phyloP scores from a whole-genome alignment of 2,113 vertebrate genomes.

The Phrynosoma platyrhinos region DNA sequence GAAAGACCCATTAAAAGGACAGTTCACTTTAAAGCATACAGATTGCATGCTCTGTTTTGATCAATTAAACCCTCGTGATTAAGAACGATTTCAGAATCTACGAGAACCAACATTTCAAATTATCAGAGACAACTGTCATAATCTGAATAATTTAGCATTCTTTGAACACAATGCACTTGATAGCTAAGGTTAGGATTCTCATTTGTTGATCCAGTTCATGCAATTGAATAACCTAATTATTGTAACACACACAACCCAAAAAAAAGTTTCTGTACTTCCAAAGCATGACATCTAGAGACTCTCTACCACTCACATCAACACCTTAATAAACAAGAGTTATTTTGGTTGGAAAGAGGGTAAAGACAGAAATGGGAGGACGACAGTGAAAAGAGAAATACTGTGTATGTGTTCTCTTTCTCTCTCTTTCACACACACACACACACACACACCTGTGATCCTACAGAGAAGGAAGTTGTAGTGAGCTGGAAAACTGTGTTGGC shows the following conservation, averaged over 20 bases:
- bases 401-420: no score
- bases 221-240: constrained; percentile 25
- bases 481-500: background rate
- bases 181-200: constrained; percentile 3
- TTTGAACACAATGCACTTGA: background rate
- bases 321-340: constrained; percentile 26
- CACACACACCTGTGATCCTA: background rate
- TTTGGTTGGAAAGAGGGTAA: constrained; percentile 12
- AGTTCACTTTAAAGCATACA: background rate
- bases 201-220: background rate
- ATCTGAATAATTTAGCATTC: constrained; percentile 30
- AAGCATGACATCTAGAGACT: background rate
- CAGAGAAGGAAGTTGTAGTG: background rate
- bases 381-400: background rate
- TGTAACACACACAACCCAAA: background rate
- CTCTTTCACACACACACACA: background rate
- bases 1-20: constrained; percentile 4
- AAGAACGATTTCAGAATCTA: constrained; percentile 39
- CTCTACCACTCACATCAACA: background rate
- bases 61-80: constrained; percentile 47
- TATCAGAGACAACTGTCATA: constrained; percentile 1
- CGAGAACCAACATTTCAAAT: constrained; percentile 61
- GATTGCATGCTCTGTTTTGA: constrained; percentile 26
- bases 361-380: background rate
- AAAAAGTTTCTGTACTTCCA: fast-evolving